Evolutionary conservation across 2,888 invertebrate species (phyloP), one percentile per base, ranked within the genome.

Genomic region (Synanthedon andrenaeformis): DNA sequence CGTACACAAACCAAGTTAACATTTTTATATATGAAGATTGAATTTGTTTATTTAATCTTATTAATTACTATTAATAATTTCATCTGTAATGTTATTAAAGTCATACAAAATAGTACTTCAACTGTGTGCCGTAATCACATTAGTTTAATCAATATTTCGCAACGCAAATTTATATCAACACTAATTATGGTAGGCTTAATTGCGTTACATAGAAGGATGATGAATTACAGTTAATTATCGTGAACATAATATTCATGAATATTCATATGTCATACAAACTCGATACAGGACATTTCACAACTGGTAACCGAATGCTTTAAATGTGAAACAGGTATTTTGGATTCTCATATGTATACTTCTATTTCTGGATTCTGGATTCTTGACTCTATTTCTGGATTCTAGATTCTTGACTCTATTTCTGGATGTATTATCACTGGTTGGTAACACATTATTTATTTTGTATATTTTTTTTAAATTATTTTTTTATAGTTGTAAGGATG

Each of bases 261-360:
- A 49, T 49, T 57, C 58, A 64, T 70, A 63, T 64, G 67, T 62
- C 64, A 66, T 65, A 64, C 63, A 62, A 62, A 58, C 11, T 17
- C 58, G 63, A 60, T 23, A 54, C 66, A 64, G 65, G 71, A 73
- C 69, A 69, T 66, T 72, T 81, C 82, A 82, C 79, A 79, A 82
- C 76, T 72, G 79, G 58, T 66, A 83, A 86, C 82, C 68, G 62
- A 79, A 87, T 86, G 86, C 86, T 87, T 87, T 87, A 86, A 87
- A 70, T 69, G 69, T 73, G 62, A 85, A 86, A 86, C 87, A 86
- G 86, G 86, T 86, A 86, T 86, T 85, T 84, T 86, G 76, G 77
- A 86, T 67, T 72, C 67, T 72, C 76, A 76, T 79, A 72, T 79
- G 81, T 70, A 75, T 74, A 73, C 59, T n/a, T 63, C 28, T 35